Conservation (phyloP, 2,113 vertebrate genomes). For the Xyliphius kryptos region DNA sequence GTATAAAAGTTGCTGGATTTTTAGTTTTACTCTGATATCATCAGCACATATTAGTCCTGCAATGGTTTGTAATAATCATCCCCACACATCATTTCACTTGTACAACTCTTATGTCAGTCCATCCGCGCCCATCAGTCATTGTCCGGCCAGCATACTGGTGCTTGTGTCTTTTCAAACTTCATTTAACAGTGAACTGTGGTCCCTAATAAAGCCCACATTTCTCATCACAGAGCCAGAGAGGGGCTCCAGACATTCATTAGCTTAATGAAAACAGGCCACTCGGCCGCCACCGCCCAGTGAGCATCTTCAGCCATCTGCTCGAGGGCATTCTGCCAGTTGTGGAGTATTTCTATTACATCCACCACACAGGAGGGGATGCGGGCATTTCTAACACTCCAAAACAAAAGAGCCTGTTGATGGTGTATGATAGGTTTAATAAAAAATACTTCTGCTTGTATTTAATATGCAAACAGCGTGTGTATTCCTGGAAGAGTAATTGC, state of each 20-base stretch:
- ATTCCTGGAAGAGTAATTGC: too few relatives aligned
- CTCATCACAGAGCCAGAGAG: conserved; percentile 53
- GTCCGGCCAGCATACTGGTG: conserved; percentile 51
- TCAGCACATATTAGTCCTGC: too few relatives aligned
- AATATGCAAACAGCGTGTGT: not conserved
- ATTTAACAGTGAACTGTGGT: conserved; percentile 63
- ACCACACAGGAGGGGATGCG: too few relatives aligned
- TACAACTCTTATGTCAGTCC: too few relatives aligned
- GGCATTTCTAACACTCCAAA: too few relatives aligned
- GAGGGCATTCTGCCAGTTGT: conserved; percentile 59
- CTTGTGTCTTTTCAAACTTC: conserved; percentile 67
- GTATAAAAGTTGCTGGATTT: too few relatives aligned
- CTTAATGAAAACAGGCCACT: conserved; percentile 72
- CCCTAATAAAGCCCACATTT: conserved; percentile 61
- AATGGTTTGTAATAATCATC: too few relatives aligned
- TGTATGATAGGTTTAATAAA: too few relatives aligned
- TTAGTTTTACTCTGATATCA: too few relatives aligned
- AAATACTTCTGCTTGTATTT: conserved; percentile 5
- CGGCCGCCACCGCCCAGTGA: conserved; percentile 57
- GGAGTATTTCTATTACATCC: conserved; percentile 61
- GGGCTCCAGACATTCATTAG: conserved; percentile 71
- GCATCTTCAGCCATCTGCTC: conserved; percentile 65
- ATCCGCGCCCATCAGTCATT: too few relatives aligned
- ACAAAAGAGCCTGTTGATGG: conserved; percentile 18
- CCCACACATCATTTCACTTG: too few relatives aligned